phyloP scores from a whole-genome alignment of 2,113 vertebrate genomes.

The Gymnocephalus cernua region DNA sequence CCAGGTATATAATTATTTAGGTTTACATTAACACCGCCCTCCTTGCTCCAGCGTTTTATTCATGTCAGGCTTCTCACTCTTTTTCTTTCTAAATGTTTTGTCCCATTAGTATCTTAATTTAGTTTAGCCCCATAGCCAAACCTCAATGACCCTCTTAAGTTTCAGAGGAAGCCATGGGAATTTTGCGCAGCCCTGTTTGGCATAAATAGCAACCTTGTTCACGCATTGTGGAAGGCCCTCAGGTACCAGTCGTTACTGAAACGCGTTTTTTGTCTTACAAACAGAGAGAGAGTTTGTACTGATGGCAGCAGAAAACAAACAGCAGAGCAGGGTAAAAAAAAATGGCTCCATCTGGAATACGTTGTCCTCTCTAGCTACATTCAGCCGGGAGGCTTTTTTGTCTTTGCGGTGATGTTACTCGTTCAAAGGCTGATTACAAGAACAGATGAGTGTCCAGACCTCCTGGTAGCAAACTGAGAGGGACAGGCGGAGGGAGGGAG shows the following conservation, averaged over 20 bases:
- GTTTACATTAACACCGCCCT: conserved; percentile 47
- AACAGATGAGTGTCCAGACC: conserved; percentile 64
- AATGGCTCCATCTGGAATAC: conserved; percentile 62
- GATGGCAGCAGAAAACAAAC: conserved; percentile 23
- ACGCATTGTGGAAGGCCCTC: conserved; percentile 45
- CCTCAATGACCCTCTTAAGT: conserved; percentile 51
- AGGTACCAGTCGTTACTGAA: conserved; percentile 62
- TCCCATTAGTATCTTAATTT: conserved; percentile 25
- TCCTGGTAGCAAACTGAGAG: conserved; percentile 37
- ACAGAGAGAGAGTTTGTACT: conserved; percentile 20
- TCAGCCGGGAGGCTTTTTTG: conserved; percentile 34
- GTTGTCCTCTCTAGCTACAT: conserved; percentile 48
- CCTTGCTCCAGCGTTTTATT: conserved; percentile 34
- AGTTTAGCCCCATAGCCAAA: conserved; percentile 44
- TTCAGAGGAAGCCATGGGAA: conserved; percentile 55
- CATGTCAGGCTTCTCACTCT: conserved; percentile 35
- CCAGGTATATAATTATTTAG: conserved; percentile 68
- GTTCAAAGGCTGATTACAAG: conserved; percentile 68
- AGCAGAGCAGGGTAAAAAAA: conserved; percentile 40
- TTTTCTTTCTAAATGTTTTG: background rate
- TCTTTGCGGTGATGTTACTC: conserved; percentile 44
- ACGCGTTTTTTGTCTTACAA: conserved; percentile 60
- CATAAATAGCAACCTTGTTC: conserved; percentile 61
- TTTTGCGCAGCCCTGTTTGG: conserved; percentile 37
- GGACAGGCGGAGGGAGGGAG: conserved; percentile 10